Evolutionary conservation across 2,113 vertebrate species (phyloP), one percentile per base, ranked within the genome.

Genomic region (Phoenicopterus ruber): DNA sequence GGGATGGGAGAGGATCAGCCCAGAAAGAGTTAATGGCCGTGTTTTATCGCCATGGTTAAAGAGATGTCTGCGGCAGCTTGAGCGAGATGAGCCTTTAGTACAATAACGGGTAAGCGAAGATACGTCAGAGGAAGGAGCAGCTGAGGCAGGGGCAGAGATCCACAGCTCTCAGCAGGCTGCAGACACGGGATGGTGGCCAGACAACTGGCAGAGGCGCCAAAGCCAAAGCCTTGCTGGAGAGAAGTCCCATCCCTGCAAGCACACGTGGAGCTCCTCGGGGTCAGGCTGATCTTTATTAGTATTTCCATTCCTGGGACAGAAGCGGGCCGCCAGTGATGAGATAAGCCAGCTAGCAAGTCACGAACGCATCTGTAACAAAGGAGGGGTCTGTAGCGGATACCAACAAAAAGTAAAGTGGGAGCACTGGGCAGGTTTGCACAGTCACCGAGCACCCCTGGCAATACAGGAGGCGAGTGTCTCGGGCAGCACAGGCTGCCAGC

Each of bases 381-480:
- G 11, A 84, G 28, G 8, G 2, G 1, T 46, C 29, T 29, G 44
- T 19, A 42, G 50, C 34, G 65, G 22, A 73, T 72, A 24, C 10
- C 63, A 66, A 16, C 31, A 66, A 61, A 82, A 87, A 32, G 6
- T 17, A 52, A 71, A 72, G 3, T 0, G 31, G 44, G 16, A 94
- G 19, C 19, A 38, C 3, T n/a, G 40, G 28, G 63, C 42, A 78
- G 22, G 29, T 59, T 36, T 87, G 17, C 22, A 26, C 0, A 0
- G 25, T 22, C 62, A 82, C 36, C 14, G 38, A 40, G 7, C 11
- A 38, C 4, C 7, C 9, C 42, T 54, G 47, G 32, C 8, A 46
- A 20, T 7, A 34, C 0, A 44, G 26, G 11, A 80, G n/a, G 3
- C 0, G 0, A 67, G 42, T 19, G 28, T 6, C 62, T 92, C 34